Conservation (phyloP, 2,797 vertebrate species). For the Adelosebastes latens region DNA sequence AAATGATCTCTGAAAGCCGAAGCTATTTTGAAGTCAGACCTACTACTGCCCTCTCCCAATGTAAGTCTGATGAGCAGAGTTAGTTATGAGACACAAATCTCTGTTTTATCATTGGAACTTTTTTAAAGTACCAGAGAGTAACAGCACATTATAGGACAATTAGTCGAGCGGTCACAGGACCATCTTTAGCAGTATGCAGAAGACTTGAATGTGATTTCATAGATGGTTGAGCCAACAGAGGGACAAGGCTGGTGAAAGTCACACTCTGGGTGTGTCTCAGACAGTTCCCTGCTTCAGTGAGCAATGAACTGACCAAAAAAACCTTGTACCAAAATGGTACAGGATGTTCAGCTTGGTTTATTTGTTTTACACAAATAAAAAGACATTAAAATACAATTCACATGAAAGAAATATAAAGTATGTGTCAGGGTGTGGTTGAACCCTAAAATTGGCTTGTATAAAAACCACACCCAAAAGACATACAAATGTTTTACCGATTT, state of each 20-base stretch:
- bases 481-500: too few species aligned
- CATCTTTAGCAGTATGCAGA: not conserved
- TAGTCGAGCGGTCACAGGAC: not conserved
- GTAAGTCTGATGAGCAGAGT: conserved; percentile 56
- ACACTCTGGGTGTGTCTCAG: conserved; percentile 10
- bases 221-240: not conserved
- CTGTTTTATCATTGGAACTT: conserved; percentile 12
- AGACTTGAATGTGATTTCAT: not conserved
- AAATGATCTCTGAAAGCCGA: conserved; percentile 75
- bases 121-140: conserved; percentile 3
- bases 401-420: too few species aligned
- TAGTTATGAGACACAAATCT: conserved; percentile 42
- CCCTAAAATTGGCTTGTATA: not conserved
- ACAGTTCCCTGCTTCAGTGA: not conserved
- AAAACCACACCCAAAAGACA: too few species aligned
- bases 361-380: too few species aligned
- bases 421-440: too few species aligned
- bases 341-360: not conserved
- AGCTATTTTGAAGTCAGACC: conserved; percentile 68
- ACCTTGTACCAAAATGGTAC: not conserved
- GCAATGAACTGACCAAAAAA: conserved; percentile 1
- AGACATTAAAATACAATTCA: too few species aligned
- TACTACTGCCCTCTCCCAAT: conserved; percentile 30
- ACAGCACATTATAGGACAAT: not conserved
- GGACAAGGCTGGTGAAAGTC: not conserved